These are phyloP conservation scores for Silurus asotus DNA, from an alignment of 2,113 vertebrate genomes.

Conservation along the genomic window DNA sequence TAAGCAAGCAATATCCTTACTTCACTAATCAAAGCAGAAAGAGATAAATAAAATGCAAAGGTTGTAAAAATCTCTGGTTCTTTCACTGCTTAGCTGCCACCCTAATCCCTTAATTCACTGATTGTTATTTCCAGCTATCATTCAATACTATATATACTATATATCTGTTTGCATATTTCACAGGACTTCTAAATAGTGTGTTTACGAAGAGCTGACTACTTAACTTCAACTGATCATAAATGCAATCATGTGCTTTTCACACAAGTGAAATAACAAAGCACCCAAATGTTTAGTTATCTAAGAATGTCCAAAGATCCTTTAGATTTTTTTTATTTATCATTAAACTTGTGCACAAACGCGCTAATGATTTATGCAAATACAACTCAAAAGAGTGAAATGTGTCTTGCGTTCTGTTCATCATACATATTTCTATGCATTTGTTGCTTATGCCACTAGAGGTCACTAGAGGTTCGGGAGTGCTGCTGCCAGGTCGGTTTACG, in stretches of 20 bases:
- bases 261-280: not conserved
- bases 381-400: not conserved
- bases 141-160: not conserved
- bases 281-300: not conserved
- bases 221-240: not conserved
- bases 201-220: not conserved
- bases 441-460: not conserved
- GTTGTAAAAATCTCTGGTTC: not conserved
- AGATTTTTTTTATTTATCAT: not conserved
- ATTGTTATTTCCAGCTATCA: not conserved
- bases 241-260: not conserved
- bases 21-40: not conserved
- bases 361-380: not conserved
- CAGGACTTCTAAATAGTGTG: not conserved
- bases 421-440: not conserved
- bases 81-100: not conserved
- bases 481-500: not conserved
- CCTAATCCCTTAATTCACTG: not conserved
- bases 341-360: not conserved
- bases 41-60: not conserved
- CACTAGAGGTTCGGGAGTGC: not conserved
- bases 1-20: not conserved
- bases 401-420: not conserved
- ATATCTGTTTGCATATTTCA: not conserved
- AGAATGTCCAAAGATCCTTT: not conserved